phyloP scores from a whole-genome alignment of 1,140 invertebrate genomes.

The Ridgeia piscesae region DNA sequence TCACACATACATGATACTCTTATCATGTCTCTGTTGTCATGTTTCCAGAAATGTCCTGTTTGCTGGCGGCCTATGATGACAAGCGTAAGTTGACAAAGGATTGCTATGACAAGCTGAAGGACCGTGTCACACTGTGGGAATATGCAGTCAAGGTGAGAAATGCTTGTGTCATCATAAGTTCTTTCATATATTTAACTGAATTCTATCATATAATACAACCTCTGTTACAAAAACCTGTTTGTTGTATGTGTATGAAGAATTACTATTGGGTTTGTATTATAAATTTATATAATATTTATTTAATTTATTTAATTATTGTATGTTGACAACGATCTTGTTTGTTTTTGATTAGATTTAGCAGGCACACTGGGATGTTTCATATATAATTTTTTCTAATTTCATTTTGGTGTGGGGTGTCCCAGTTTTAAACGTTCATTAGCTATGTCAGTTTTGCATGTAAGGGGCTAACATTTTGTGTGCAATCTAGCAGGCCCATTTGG shows the following conservation, averaged over 20 bases:
- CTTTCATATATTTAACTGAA: neutral
- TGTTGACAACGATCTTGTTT: too few relatives aligned
- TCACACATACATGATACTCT: neutral
- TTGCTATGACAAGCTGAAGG: conserved; percentile 76
- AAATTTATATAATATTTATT: too few relatives aligned
- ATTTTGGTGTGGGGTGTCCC: too few relatives aligned
- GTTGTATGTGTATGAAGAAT: conserved; percentile 14
- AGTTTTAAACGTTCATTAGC: too few relatives aligned
- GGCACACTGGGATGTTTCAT: too few relatives aligned
- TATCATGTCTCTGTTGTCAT: conserved; percentile 31
- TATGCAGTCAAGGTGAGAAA: conserved; percentile 76
- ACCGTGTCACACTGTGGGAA: conserved; percentile 84
- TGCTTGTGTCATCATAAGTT: neutral
- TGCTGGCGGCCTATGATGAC: conserved; percentile 70
- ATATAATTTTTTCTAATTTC: too few relatives aligned
- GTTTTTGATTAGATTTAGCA: too few relatives aligned
- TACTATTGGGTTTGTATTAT: too few relatives aligned
- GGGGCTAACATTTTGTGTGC: too few relatives aligned
- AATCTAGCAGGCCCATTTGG: too few relatives aligned
- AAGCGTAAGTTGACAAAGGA: conserved; percentile 71
- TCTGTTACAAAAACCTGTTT: conserved; percentile 8
- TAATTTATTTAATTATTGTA: too few relatives aligned
- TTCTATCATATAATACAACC: neutral
- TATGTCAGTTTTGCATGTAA: too few relatives aligned
- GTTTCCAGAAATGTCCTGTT: conserved; percentile 78